A percentile compares a stretch with the other conserved stretches of the same genome.
These are phyloP conservation scores for Melikaiella ostensackeni DNA, from an alignment of 2,888 invertebrate genomes.

Conservation along the genomic window DNA sequence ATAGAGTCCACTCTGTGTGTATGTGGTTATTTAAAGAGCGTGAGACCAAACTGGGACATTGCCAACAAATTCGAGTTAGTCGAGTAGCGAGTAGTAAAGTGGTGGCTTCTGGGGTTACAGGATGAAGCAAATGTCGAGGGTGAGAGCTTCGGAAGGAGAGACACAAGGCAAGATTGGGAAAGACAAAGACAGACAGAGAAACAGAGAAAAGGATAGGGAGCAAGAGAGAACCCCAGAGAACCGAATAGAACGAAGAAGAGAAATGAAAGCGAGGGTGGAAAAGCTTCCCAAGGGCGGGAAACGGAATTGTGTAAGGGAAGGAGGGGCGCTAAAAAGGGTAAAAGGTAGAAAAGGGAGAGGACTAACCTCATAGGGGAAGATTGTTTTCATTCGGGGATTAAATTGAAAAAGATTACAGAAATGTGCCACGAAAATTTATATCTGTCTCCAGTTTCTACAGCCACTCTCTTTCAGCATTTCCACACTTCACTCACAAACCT, in stretches of 20 bases:
- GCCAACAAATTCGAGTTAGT: conserved; percentile 71
- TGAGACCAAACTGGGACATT: conserved; percentile 71
- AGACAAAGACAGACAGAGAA: conserved; percentile 8
- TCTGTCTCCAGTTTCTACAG: conserved; percentile 29
- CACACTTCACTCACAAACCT: not conserved
- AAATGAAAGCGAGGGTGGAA: conserved; percentile 40
- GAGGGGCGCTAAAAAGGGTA: conserved; percentile 36
- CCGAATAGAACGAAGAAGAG: conserved; percentile 49
- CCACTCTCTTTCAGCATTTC: conserved; percentile 20
- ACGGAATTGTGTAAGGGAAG: conserved; percentile 17
- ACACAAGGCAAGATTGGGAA: conserved; percentile 4
- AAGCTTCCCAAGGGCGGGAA: conserved; percentile 7
- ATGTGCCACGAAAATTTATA: conserved; percentile 34
- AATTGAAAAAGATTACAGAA: conserved; percentile 66
- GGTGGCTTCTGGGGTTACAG: conserved; percentile 63
- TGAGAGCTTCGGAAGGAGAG: conserved; percentile 41
- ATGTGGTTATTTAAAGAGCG: conserved; percentile 62
- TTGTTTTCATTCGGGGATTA: conserved; percentile 71
- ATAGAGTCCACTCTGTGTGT: not conserved
- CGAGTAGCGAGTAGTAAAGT: conserved; percentile 69
- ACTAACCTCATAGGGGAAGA: conserved; percentile 67
- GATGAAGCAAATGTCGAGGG: conserved; percentile 63
- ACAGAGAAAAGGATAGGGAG: conserved; percentile 31
- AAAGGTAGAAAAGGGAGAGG: conserved; percentile 47
- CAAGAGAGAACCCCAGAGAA: conserved; percentile 46